These are phyloP conservation scores for Perdita meconis DNA, from an alignment of 2,888 invertebrate species.

Conservation along the genomic window DNA sequence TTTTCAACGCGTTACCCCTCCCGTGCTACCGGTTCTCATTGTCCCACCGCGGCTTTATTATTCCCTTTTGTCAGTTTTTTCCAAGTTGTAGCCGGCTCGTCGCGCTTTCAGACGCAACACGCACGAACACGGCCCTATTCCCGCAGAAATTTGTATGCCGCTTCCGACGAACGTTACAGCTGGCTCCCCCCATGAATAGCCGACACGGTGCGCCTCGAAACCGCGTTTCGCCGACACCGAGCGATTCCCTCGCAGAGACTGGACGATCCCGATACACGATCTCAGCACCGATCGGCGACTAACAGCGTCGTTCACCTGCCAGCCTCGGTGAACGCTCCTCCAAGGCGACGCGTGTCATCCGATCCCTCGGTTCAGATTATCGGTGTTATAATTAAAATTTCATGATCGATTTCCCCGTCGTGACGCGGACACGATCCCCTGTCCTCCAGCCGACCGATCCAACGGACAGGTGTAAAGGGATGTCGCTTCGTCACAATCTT, in stretches of 20 bases:
- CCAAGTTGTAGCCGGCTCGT: slow-evolving; percentile 38
- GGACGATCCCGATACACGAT: slow-evolving; percentile 13
- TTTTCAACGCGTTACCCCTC: slow-evolving; percentile 52
- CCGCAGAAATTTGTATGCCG: slow-evolving; percentile 48
- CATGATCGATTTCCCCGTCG: slow-evolving; percentile 52
- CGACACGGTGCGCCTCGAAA: neutral
- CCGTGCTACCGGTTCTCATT: slow-evolving; percentile 70
- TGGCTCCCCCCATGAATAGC: slow-evolving; percentile 30
- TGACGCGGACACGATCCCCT: neutral
- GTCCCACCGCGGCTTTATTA: slow-evolving; percentile 67
- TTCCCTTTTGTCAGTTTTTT: slow-evolving; percentile 63
- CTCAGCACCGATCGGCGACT: slow-evolving; percentile 42
- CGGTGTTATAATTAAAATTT: slow-evolving; percentile 52
- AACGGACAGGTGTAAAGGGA: slow-evolving; percentile 43
- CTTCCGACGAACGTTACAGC: slow-evolving; percentile 29
- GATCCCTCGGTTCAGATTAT: slow-evolving; percentile 31
- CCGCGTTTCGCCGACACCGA: neutral
- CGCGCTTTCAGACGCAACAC: slow-evolving; percentile 10
- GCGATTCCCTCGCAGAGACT: neutral
- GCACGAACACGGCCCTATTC: slow-evolving; percentile 33
- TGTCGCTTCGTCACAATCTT: slow-evolving; percentile 28
- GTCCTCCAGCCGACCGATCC: neutral
- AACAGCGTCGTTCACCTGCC: slow-evolving; percentile 49
- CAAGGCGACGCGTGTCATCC: slow-evolving; percentile 37
- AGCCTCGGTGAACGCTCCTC: slow-evolving; percentile 22